Evolutionary conservation across 2,113 vertebrate genomes (phyloP), one percentile per base, ranked within the genome.

Genomic region (Clupea harengus): DNA sequence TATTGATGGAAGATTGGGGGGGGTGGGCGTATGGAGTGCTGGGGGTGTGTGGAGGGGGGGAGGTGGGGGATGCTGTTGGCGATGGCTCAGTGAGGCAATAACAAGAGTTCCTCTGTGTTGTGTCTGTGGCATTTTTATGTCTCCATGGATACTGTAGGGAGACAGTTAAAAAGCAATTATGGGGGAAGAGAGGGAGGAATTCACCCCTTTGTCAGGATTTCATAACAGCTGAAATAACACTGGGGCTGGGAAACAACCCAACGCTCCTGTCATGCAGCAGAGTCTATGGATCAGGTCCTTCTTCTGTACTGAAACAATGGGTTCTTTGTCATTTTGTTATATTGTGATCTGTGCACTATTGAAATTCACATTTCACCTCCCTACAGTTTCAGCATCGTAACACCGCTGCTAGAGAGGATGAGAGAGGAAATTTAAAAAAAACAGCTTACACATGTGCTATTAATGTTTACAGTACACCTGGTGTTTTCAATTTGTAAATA

Each of bases 161-260:
- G 95, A 96, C 94, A 0, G 95, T 95, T 87, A 94, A 95, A 96
- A 96, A 96, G 95, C 95, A 95, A 95, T 96, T 96, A 96, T 95
- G 94, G 93, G 92, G 93, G 93, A 95, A 95, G 93, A 95, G 72
- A 89, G 91, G 88, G 91, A 93, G 94, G 95, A 96, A 95, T 93
- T 93, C 91, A 92, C 94, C 94, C 92, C 93, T 94, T 97, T 96
- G 95, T 96, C 95, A 95, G 95, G 92, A 95, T 96, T 95, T 96
- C 92, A 92, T 94, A 95, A 95, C 96, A 96, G 96, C 96, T 96
- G 95, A 94, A 96, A 96, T 94, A 97, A 97, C 95, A 96, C 86
- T 89, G 92, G 87, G 91, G 93, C 89, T 94, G 93, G 92, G 94
- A 95, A 95, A 95, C 92, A 95, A 93, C 95, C 93, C 94, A 95